These are phyloP conservation scores for Leucophenga montana DNA, from an alignment of 2,888 invertebrate species.

Conservation along the genomic window DNA sequence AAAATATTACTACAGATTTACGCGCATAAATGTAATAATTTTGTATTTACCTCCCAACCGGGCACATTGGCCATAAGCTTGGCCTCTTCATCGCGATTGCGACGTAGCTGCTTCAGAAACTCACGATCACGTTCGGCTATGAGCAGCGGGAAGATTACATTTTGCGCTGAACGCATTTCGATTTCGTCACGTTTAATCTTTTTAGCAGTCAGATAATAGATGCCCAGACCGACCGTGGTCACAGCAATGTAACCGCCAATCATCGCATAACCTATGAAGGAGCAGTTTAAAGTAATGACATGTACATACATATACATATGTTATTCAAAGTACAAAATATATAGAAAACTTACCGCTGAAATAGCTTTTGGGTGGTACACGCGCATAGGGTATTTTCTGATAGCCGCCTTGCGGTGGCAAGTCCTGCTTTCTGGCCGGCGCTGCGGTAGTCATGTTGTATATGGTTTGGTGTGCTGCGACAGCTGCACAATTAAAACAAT, in stretches of 20 bases:
- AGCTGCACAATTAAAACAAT: background rate
- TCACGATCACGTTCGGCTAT: slow-evolving; percentile 89
- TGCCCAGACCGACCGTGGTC: slow-evolving; percentile 76
- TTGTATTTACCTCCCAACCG: slow-evolving; percentile 82
- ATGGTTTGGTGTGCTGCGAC: slow-evolving; percentile 30
- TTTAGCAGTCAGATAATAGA: slow-evolving; percentile 77
- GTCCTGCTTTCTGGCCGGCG: slow-evolving; percentile 81
- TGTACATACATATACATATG: too few relatives aligned
- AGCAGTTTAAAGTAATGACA: too few relatives aligned
- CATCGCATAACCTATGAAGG: slow-evolving; percentile 76
- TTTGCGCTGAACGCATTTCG: slow-evolving; percentile 84
- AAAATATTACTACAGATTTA: background rate
- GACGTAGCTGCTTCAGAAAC: slow-evolving; percentile 85
- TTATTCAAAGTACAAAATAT: background rate
- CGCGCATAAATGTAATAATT: background rate
- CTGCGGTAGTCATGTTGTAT: slow-evolving; percentile 58
- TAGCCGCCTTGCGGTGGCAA: slow-evolving; percentile 96
- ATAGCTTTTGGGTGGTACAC: slow-evolving; percentile 82
- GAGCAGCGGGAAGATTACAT: slow-evolving; percentile 85
- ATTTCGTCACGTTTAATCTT: slow-evolving; percentile 76
- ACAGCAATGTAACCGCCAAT: slow-evolving; percentile 78
- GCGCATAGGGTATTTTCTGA: slow-evolving; percentile 80
- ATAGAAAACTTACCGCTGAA: slow-evolving; percentile 77
- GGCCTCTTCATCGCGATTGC: slow-evolving; percentile 87
- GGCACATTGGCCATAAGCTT: slow-evolving; percentile 92